These are phyloP conservation scores for Tromatobia lineatoria DNA, from an alignment of 2,888 invertebrate genomes.

Conservation along the genomic window DNA sequence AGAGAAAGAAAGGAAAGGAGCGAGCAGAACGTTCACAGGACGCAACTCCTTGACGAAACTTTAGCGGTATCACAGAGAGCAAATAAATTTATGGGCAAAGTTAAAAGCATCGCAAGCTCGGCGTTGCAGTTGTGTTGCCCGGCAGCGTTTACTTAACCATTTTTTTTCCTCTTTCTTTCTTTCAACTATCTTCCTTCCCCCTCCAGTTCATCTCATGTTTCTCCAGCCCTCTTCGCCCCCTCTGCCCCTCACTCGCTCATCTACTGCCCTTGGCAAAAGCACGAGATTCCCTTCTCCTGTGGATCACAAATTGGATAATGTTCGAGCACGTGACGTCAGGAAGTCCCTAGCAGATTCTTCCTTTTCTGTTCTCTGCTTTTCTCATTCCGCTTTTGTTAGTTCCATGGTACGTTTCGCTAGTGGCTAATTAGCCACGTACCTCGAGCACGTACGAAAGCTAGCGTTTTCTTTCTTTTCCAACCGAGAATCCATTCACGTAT, in stretches of 20 bases:
- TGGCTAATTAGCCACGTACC: constrained; percentile 60
- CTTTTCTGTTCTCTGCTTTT: constrained; percentile 23
- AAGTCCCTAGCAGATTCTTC: constrained; percentile 34
- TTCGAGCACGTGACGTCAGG: constrained; percentile 58
- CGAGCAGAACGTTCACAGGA: constrained; percentile 59
- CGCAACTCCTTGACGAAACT: constrained; percentile 80
- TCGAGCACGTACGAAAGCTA: constrained; percentile 44
- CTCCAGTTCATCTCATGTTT: constrained; percentile 49
- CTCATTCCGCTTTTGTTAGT: not conserved
- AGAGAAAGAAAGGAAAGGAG: constrained; percentile 66
- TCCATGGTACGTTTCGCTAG: not conserved
- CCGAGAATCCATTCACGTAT: constrained; percentile 41
- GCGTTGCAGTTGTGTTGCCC: constrained; percentile 73
- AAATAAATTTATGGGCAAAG: constrained; percentile 84
- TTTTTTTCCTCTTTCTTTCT: constrained; percentile 56
- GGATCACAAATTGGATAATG: constrained; percentile 69
- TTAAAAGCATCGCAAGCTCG: constrained; percentile 82
- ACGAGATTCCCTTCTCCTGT: not conserved
- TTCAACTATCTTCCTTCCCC: constrained; percentile 13
- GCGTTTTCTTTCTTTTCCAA: constrained; percentile 17
- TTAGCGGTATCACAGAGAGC: constrained; percentile 78
- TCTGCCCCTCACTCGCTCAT: not conserved
- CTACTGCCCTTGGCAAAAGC: not conserved
- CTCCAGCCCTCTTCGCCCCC: constrained; percentile 15
- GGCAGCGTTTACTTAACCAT: constrained; percentile 63